These are phyloP conservation scores for Alosa sapidissima DNA, from an alignment of 2,797 vertebrate species.

Conservation along the genomic window DNA sequence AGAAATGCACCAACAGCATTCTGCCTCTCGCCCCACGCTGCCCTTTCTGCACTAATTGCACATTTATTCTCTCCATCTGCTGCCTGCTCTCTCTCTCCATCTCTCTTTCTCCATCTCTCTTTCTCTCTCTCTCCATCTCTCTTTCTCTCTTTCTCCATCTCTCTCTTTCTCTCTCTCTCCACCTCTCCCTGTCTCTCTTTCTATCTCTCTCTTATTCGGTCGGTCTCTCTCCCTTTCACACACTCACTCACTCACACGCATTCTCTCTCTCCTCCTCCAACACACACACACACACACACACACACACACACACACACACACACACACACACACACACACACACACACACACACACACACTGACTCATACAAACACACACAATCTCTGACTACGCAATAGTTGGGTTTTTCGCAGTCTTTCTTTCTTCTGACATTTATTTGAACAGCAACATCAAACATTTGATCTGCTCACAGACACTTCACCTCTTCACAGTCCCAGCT, in stretches of 20 bases:
- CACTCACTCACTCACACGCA: too few relatives aligned
- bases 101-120: not conserved
- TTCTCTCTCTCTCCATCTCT: not conserved
- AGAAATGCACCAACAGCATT: constrained; percentile 5
- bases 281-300: not conserved
- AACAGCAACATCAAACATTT: not conserved
- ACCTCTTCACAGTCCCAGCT: not conserved
- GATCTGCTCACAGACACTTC: not conserved
- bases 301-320: not conserved
- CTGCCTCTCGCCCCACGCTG: not conserved
- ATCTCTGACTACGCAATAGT: not conserved
- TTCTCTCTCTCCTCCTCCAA: too few relatives aligned
- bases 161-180: too few relatives aligned
- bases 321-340: not conserved
- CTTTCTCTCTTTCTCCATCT: too few relatives aligned
- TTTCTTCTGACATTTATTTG: not conserved
- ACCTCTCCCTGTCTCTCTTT: too few relatives aligned
- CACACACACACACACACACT: not conserved
- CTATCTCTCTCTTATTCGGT: too few relatives aligned
- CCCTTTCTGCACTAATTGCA: not conserved
- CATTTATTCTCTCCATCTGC: not conserved
- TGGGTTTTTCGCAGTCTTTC: not conserved
- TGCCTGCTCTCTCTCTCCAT: not conserved
- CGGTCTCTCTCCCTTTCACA: not conserved
- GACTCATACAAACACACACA: not conserved